These are phyloP conservation scores for Trachymyrmex cornetzi DNA, from an alignment of 1,140 invertebrate genomes.

Conservation along the genomic window DNA sequence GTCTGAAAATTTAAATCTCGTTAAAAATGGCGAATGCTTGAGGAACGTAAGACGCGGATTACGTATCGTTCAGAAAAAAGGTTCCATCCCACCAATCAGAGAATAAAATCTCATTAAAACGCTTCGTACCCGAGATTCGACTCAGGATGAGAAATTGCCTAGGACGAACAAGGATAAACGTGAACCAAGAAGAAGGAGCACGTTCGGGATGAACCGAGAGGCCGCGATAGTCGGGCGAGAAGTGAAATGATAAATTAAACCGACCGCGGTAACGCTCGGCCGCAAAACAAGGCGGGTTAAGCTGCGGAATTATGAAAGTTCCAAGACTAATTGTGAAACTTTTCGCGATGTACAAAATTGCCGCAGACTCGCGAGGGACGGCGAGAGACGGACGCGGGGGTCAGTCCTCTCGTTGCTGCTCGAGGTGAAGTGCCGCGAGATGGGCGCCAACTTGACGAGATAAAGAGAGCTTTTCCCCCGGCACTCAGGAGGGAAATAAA, in stretches of 20 bases:
- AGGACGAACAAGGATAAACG: neutral
- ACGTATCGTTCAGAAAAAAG: neutral
- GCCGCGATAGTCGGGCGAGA: slow-evolving; percentile 47
- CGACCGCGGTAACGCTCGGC: slow-evolving; percentile 73
- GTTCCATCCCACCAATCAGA: neutral
- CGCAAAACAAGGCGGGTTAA: slow-evolving; percentile 82
- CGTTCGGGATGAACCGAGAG: neutral
- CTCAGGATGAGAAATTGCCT: slow-evolving; percentile 22
- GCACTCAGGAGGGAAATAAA: slow-evolving; percentile 10
- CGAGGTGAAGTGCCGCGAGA: slow-evolving; percentile 21
- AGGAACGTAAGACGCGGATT: neutral
- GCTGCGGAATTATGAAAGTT: slow-evolving; percentile 84
- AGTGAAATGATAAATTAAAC: slow-evolving; percentile 83
- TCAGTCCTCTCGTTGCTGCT: slow-evolving; percentile 43
- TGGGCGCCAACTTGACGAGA: slow-evolving; percentile 61
- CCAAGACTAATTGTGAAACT: slow-evolving; percentile 85
- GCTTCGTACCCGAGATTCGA: slow-evolving; percentile 21
- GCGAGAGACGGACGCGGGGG: slow-evolving; percentile 26
- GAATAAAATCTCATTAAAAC: slow-evolving; percentile 27
- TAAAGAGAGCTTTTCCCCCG: slow-evolving; percentile 57
- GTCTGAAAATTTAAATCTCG: neutral
- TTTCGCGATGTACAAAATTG: slow-evolving; percentile 81
- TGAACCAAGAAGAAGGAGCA: slow-evolving; percentile 3
- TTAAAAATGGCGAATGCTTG: neutral
- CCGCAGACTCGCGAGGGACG: slow-evolving; percentile 54